Percentiles rank a stretch among this genome's conserved stretches.
Conservation (phyloP, 35 echinoderm and acorn worm genomes). For the Patiria miniata region DNA sequence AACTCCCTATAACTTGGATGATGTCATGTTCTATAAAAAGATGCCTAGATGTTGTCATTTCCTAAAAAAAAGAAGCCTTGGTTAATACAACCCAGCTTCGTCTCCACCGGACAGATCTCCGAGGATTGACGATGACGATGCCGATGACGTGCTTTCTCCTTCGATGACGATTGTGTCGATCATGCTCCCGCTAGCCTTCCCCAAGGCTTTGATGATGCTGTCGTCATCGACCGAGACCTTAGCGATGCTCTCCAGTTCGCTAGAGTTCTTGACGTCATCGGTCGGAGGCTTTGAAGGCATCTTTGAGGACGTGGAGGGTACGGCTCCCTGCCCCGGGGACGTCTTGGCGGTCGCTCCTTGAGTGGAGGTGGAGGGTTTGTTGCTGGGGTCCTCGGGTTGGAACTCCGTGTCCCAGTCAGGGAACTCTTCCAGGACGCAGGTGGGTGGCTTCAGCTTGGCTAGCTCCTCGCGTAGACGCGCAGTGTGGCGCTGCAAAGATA, state of each 20-base stretch:
- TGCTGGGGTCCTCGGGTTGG: not conserved
- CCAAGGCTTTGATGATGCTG: conserved; percentile 1
- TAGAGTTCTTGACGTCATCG: not conserved
- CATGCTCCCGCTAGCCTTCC: not conserved
- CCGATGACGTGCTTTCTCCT: not conserved
- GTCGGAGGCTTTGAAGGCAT: no score
- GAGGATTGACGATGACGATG: not conserved
- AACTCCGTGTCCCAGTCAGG: conserved; percentile 2
- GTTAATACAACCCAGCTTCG: not conserved
- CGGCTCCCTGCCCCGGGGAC: not conserved
- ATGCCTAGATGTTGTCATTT: no score
- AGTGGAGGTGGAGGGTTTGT: conserved; percentile 10
- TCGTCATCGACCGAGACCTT: not conserved
- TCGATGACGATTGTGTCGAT: conserved; percentile 4
- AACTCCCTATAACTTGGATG: no score
- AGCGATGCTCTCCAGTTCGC: conserved; percentile 5
- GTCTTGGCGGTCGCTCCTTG: not conserved
- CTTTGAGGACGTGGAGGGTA: not conserved
- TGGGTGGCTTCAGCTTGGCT: conserved; percentile 75
- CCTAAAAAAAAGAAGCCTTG: no score
- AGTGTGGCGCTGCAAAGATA: conserved; percentile 84
- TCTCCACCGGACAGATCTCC: conserved; percentile 18
- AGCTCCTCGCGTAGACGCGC: conserved; percentile 89
- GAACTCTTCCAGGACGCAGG: conserved; percentile 24
- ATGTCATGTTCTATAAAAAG: no score